A percentile compares a stretch with the other conserved stretches of the same genome.
Evolutionary conservation across 2,888 invertebrate species (phyloP).

Genomic region (Pheosia gnoma): DNA sequence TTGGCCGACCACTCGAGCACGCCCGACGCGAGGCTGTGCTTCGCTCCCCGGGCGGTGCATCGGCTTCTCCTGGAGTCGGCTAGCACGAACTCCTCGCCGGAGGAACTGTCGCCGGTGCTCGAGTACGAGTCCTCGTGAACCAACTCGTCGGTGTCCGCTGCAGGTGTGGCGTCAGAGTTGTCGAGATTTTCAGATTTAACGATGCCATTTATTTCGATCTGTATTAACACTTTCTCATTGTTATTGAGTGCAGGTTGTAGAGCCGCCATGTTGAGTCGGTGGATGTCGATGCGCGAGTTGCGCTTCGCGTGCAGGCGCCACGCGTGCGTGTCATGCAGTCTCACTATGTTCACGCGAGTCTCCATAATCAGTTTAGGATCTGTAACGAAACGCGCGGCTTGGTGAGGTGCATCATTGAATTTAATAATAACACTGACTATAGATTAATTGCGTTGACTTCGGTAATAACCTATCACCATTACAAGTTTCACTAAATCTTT

Average conservation of each 20-base stretch:
- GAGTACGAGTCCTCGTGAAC: neutral
- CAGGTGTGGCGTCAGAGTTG: neutral
- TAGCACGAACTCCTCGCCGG: no score
- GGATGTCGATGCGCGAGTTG: neutral
- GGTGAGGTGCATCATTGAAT: no score
- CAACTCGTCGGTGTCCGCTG: neutral
- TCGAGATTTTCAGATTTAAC: neutral
- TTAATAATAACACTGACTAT: no score
- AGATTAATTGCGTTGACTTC: no score
- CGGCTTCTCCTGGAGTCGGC: no score
- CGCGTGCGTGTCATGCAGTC: neutral
- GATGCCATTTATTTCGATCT: neutral
- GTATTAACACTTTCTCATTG: neutral
- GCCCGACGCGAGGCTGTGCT: neutral
- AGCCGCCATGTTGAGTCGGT: neutral
- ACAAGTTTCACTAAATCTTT: no score
- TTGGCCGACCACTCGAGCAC: neutral
- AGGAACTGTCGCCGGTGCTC: no score
- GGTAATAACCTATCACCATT: no score
- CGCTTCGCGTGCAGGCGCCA: neutral
- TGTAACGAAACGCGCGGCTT: neutral
- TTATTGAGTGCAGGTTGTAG: neutral
- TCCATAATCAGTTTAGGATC: constrained; percentile 5
- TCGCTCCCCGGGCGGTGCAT: neutral
- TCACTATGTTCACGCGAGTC: neutral